Base-by-base conservation (phyloP, 2,113 vertebrate genomes). In the Heterotis niloticus region DNA sequence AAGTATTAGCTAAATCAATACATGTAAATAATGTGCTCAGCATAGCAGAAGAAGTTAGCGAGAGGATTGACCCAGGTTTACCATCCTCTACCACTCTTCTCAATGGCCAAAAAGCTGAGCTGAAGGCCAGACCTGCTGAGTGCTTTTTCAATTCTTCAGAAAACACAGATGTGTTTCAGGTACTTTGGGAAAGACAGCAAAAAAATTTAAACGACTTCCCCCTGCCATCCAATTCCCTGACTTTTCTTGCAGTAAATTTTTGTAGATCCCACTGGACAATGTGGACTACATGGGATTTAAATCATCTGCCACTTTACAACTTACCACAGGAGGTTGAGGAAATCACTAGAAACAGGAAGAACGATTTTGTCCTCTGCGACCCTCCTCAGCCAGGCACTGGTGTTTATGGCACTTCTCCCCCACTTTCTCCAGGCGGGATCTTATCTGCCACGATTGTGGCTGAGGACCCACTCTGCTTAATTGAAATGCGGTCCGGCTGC, bases 361-460 rank as follows among this genome's bases (percentile, higher is more conserved):
- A 74, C 24, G 51, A 28, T 44, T 44, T 44, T 44, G 7, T 44
- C 34, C 7, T 44, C 34, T 44, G 34, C 7, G 34, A 44, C 34
- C 34, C 34, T 29, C 5, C 75, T 34, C 18, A 3, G 2, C 59
- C 57, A 20, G 18, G 11, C 29, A 44, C 59, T 44, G 5, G 34
- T 44, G 34, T 44, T 44, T 44, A 44, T 44, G 34, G 82, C 80
- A 82, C 81, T 75, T 81, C 81, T 85, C 80, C 79, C 81, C 13
- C 81, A 68, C 81, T 82, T 62, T 76, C 84, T 87, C 91, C 85
- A 65, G 26, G 34, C 34, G 34, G 34, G 52, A 23, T 59, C 56
- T 65, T 1, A 74, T 13, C 51, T 28, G 10, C 56, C 51, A 23
- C 20, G n/a, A n/a, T 72, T 72, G 20, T 26, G 24, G 57, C 12